phyloP scores from a whole-genome alignment of 2,888 invertebrate genomes.

The Hydroisotoma schaefferi region DNA sequence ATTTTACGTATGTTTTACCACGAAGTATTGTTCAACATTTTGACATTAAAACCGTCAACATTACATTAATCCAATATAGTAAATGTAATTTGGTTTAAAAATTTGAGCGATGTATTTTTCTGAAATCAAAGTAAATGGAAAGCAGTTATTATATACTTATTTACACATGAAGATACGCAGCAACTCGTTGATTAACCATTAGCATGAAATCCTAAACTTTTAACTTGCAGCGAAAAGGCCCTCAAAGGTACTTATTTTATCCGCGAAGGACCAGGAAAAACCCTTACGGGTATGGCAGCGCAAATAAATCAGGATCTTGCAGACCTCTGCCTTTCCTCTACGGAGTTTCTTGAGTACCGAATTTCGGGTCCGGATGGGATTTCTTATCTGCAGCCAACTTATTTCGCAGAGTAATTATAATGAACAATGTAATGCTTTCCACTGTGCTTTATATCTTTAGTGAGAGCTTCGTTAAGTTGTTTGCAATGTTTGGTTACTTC shows the following conservation, averaged over 20 bases:
- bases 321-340: slow-evolving; percentile 23
- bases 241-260: slow-evolving; percentile 10
- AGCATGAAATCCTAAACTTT: neutral
- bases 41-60: no score
- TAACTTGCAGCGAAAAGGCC: slow-evolving; percentile 17
- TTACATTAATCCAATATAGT: neutral
- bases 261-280: slow-evolving; percentile 22
- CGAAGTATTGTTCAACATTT: neutral
- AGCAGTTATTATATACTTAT: no score
- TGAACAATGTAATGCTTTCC: neutral
- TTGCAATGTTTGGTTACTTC: no score
- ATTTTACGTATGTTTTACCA: slow-evolving; percentile 28
- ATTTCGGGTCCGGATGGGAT: slow-evolving; percentile 26
- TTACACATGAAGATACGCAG: no score
- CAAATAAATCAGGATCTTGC: slow-evolving; percentile 20
- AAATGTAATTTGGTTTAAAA: neutral
- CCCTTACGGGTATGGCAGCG: slow-evolving; percentile 26
- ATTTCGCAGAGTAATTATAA: neutral
- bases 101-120: neutral
- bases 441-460: no score
- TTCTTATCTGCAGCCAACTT: slow-evolving; percentile 30
- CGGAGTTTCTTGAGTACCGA: slow-evolving; percentile 28
- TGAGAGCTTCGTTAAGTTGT: no score
- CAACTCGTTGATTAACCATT: neutral
- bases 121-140: no score